Evolutionary conservation across 2,113 vertebrate species (phyloP), one percentile per base, ranked within the genome.

Genomic region (Myrmecophaga tridactyla): DNA sequence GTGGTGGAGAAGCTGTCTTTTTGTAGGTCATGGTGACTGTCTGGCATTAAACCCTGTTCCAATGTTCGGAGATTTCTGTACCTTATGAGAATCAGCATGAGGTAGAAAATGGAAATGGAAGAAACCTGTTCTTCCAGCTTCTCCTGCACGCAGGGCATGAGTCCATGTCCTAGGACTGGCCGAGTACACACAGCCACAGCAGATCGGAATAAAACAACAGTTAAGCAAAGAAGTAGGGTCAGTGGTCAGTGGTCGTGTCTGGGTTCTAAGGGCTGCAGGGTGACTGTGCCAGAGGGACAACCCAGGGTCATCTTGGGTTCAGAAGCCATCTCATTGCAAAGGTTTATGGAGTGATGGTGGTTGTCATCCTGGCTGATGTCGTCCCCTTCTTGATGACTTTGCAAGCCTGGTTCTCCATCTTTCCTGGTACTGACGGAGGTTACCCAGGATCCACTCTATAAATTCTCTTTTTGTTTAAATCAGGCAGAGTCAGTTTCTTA

Each of bases 201-300:
- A 13, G 4, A 18, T 86, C 51, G 51, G 43, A 92, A 53, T 63
- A 20, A 85, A 69, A 81, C 60, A 85, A 23, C 4, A 51, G 5
- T 29, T 67, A 46, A 75, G 23, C 23, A 86, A 46, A 46, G 60
- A 89, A 73, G 31, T 58, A 51, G 18, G 41, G 46, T 2, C 18
- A 56, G 46, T 29, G 29, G 9, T 21, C 56, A 63, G 41, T 1
- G 14, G 48, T 53, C 23, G 15, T 0, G 0, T 9, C 4, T 21
- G 2, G 7, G 63, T 46, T 34, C 25, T 48, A 15, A 53, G 51
- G 27, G 5, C 2, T 1, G 43, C 56, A 36, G 18, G 46, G 27
- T 29, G 48, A 18, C 60, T 86, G 7, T 60, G n/a, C n/a, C 9
- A 1, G 1, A 27, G 63, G 12, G 60, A 18, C 77, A 58, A 34